Evolutionary conservation across 2,113 vertebrate species (phyloP).

Genomic region (Okapia johnstoni): DNA sequence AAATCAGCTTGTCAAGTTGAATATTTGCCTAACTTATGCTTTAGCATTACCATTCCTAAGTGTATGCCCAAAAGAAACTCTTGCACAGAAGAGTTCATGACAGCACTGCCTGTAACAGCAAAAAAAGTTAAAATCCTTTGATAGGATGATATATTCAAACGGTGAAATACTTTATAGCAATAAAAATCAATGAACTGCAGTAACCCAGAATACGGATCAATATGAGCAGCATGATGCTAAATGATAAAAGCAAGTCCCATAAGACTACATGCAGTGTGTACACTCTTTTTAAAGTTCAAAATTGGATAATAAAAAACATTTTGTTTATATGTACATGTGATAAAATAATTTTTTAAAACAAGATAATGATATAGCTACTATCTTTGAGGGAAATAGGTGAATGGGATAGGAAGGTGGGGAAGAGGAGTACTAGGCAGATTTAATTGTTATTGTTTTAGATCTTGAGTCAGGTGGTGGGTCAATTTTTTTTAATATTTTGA

Average conservation of each 20-base stretch:
- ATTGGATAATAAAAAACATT: not conserved
- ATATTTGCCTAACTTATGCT: not conserved
- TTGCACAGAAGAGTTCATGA: not conserved
- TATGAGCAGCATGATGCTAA: not conserved
- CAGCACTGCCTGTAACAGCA: not conserved
- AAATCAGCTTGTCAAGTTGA: not conserved
- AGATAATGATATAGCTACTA: not conserved
- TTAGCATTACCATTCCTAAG: not conserved
- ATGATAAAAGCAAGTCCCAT: not conserved
- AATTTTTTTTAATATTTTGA: not conserved
- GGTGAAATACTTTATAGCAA: not conserved
- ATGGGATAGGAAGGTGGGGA: too few species aligned
- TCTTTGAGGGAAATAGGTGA: not conserved
- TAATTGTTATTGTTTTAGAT: not conserved
- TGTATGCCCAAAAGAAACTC: not conserved
- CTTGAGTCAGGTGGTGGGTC: not conserved
- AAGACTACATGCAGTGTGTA: not conserved
- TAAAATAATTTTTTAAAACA: slow-evolving; percentile 9
- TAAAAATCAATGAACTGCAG: not conserved
- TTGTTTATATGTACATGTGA: not conserved
- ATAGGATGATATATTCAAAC: not conserved
- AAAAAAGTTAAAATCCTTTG: not conserved
- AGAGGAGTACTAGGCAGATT: not conserved
- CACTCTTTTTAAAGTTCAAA: slow-evolving; percentile 8
- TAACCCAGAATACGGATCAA: not conserved